Conservation (phyloP, 2,888 invertebrate species). For the Spisula solida region DNA sequence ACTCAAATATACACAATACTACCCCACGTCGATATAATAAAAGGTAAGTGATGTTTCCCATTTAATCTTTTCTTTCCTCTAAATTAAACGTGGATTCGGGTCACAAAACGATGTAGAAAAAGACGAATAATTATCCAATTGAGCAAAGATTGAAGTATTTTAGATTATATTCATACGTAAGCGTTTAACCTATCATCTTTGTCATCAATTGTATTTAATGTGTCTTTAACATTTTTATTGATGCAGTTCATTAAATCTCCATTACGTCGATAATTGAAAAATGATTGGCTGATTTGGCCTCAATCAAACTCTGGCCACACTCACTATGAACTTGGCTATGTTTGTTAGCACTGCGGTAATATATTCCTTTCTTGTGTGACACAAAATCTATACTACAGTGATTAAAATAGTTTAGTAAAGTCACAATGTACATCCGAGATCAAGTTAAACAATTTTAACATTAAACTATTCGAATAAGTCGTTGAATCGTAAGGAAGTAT, state of each 20-base stretch:
- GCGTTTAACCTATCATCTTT: not conserved
- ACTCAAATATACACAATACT: not conserved
- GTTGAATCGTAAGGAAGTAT: not conserved
- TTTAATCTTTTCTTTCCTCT: not conserved
- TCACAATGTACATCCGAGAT: not conserved
- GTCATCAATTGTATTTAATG: not conserved
- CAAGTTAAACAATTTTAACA: conserved; percentile 4
- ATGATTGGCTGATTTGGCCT: not conserved
- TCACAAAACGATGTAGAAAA: conserved; percentile 10
- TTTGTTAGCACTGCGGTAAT: not conserved
- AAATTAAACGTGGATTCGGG: not conserved
- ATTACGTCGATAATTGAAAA: not conserved
- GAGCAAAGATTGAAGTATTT: not conserved
- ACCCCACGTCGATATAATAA: not conserved
- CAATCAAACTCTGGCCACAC: not conserved
- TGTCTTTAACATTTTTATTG: not conserved
- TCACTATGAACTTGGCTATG: not conserved
- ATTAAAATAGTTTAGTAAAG: not conserved
- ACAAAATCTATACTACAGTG: not conserved
- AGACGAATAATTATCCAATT: not conserved
- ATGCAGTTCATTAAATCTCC: not conserved
- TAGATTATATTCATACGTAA: not conserved
- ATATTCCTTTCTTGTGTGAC: not conserved
- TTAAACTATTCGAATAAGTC: not conserved
- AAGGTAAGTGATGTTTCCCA: not conserved